Evolutionary conservation across 30 jellyfish, hydroid and myxozoan genomes (phyloP).

Genomic region (Pelagia noctiluca): DNA sequence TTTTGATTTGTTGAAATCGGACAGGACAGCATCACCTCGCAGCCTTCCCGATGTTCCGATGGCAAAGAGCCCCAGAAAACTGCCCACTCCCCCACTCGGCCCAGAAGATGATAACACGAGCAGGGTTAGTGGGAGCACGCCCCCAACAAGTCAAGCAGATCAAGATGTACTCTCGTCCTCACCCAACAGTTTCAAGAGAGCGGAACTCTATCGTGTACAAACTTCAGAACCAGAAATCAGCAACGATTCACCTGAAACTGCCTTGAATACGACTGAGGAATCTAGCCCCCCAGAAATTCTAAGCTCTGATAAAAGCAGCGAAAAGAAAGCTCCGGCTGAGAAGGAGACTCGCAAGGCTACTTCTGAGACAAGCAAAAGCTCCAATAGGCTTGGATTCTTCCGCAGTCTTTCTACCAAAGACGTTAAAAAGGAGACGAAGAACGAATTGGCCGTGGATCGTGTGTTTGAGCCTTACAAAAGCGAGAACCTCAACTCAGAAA

Average conservation of each 20-base stretch:
- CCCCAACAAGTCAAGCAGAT: neutral
- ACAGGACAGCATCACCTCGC: neutral
- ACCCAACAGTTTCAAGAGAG: slow-evolving; percentile 50
- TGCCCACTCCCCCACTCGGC: slow-evolving; percentile 60
- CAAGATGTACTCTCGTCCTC: slow-evolving; percentile 9
- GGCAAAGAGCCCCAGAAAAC: slow-evolving; percentile 53
- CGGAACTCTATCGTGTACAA: slow-evolving; percentile 59
- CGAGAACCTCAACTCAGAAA: slow-evolving; percentile 58
- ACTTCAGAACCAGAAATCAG: slow-evolving; percentile 2
- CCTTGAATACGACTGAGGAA: too few species aligned
- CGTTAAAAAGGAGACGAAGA: slow-evolving; percentile 8
- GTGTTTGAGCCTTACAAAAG: slow-evolving; percentile 54
- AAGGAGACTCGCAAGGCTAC: too few species aligned
- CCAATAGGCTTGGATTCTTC: slow-evolving; percentile 34
- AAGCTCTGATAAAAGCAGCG: too few species aligned
- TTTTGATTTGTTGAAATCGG: too few species aligned
- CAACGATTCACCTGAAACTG: neutral
- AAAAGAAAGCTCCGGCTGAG: too few species aligned
- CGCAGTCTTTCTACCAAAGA: slow-evolving; percentile 9
- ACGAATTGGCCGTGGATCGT: slow-evolving; percentile 24
- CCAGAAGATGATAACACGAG: neutral
- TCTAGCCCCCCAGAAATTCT: too few species aligned
- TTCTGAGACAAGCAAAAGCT: slow-evolving; percentile 26
- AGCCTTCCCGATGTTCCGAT: slow-evolving; percentile 42
- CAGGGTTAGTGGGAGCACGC: neutral